phyloP scores from a whole-genome alignment of 1,140 invertebrate species.

The Drosophila tani region DNA sequence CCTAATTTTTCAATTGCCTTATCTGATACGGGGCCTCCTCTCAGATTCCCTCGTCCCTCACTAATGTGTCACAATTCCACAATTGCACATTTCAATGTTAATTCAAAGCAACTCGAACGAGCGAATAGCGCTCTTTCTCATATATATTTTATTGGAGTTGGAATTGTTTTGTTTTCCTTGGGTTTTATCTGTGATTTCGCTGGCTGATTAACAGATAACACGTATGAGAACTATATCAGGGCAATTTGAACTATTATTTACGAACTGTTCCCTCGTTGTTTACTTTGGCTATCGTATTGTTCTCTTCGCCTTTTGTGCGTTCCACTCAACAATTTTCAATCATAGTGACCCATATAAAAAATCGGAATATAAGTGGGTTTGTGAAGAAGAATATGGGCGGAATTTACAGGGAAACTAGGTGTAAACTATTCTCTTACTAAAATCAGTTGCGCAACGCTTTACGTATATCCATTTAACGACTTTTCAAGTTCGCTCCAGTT shows the following conservation, averaged over 20 bases:
- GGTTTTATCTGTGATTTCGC: constrained; percentile 64
- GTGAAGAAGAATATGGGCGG: not conserved
- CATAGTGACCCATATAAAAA: constrained; percentile 33
- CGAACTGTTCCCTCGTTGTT: constrained; percentile 32
- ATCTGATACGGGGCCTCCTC: constrained; percentile 16
- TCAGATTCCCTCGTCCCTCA: not conserved
- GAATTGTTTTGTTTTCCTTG: constrained; percentile 33
- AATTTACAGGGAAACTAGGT: not conserved
- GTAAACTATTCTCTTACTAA: constrained; percentile 6
- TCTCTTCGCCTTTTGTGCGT: constrained; percentile 1
- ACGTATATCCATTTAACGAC: constrained; percentile 18
- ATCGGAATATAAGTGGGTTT: constrained; percentile 6
- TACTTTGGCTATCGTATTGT: constrained; percentile 21
- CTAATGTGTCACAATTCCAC: constrained; percentile 43
- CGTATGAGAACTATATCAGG: constrained; percentile 16
- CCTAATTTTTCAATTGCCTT: constrained; percentile 38
- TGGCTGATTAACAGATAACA: constrained; percentile 55
- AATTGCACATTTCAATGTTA: constrained; percentile 72
- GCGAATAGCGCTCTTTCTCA: constrained; percentile 5
- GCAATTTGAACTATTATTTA: constrained; percentile 19
- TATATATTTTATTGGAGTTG: constrained; percentile 62
- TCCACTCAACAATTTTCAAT: constrained; percentile 12
- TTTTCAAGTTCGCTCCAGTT: constrained; percentile 17
- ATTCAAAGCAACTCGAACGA: constrained; percentile 49
- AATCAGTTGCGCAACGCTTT: constrained; percentile 7